Percentiles rank a stretch among this genome's conserved stretches.
These are phyloP conservation scores for Eolophus roseicapilla DNA, from an alignment of 2,113 vertebrate species.

Conservation along the genomic window DNA sequence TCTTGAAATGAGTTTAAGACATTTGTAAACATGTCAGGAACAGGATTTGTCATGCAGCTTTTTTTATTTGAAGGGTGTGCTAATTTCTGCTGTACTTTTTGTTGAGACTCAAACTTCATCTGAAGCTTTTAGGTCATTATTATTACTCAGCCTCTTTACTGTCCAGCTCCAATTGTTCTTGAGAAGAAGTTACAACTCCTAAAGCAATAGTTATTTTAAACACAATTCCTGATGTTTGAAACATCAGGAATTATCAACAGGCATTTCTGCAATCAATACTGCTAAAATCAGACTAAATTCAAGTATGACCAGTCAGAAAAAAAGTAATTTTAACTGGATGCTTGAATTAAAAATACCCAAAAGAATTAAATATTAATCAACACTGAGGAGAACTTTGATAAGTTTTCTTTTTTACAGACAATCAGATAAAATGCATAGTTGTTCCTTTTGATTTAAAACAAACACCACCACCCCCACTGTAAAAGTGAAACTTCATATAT, in stretches of 20 bases:
- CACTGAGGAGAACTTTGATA: neutral
- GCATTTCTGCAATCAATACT: neutral
- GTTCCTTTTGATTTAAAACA: neutral
- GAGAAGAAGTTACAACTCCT: neutral
- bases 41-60: neutral
- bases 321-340: neutral
- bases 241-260: neutral
- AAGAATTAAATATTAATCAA: neutral
- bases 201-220: slow-evolving; percentile 2
- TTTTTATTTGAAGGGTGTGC: neutral
- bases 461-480: fast-evolving
- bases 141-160: neutral
- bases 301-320: neutral
- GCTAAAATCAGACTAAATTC: neutral
- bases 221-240: neutral
- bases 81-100: slow-evolving; percentile 4
- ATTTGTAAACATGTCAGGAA: neutral
- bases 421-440: neutral
- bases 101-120: neutral
- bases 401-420: neutral
- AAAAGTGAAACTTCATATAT: neutral
- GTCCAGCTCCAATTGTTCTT: neutral
- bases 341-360: neutral
- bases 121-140: neutral
- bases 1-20: neutral